Evolutionary conservation across 2,113 vertebrate species (phyloP).

Genomic region (Podocnemis expansa): DNA sequence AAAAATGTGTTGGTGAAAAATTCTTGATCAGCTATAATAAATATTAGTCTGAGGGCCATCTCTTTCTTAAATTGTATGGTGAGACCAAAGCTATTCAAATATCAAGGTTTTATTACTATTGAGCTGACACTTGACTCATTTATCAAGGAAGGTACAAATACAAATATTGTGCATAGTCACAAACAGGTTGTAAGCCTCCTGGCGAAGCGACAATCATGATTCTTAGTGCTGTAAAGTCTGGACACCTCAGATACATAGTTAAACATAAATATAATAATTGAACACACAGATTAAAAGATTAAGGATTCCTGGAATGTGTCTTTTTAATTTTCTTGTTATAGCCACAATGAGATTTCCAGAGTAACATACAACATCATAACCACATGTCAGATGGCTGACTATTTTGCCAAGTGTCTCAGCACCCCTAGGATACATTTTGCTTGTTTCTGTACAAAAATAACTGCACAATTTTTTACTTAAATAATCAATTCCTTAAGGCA

Average conservation of each 20-base stretch:
- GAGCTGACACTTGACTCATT: background rate
- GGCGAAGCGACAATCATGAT: accelerated
- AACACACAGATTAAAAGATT: background rate
- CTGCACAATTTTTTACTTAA: background rate
- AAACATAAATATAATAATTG: background rate
- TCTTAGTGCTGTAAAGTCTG: background rate
- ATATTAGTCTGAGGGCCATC: background rate
- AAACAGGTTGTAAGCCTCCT: background rate
- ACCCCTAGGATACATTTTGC: background rate
- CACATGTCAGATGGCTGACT: background rate
- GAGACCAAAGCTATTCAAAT: background rate
- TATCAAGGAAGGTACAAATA: background rate
- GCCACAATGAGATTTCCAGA: background rate
- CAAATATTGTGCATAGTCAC: background rate
- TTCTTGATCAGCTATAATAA: background rate
- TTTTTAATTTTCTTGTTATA: slow-evolving; percentile 38
- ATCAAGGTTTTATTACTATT: background rate
- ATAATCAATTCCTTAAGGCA: background rate
- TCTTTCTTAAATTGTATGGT: background rate
- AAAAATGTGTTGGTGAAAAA: background rate
- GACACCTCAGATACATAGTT: background rate
- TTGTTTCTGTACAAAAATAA: background rate
- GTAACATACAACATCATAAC: background rate
- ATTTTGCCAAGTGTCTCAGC: accelerated
- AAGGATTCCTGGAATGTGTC: background rate